Percentiles rank a stretch among this genome's conserved stretches.
Evolutionary conservation across 2,797 vertebrate species (phyloP).

Genomic region (Buphagus erythrorhynchus): DNA sequence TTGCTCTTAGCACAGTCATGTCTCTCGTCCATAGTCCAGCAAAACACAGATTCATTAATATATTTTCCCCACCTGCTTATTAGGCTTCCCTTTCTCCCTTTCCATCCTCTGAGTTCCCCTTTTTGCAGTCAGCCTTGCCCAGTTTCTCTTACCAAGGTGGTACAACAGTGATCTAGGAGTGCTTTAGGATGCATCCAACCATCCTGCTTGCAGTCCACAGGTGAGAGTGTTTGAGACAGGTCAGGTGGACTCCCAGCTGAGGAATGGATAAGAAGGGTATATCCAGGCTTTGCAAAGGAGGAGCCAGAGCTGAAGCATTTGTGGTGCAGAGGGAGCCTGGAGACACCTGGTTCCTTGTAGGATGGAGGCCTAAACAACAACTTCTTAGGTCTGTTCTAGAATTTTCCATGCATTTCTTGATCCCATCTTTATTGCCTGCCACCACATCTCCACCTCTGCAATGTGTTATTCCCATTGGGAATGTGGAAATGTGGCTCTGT

Average conservation of each 20-base stretch:
- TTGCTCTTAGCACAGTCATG: not conserved
- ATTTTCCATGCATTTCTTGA: not conserved
- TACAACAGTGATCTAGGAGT: not conserved
- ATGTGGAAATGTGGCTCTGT: not conserved
- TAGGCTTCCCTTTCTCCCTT: not conserved
- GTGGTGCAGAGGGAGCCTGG: not conserved
- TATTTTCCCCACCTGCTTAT: not conserved
- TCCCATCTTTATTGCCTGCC: not conserved
- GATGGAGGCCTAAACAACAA: not conserved
- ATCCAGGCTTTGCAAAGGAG: not conserved
- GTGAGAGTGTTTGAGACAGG: not conserved
- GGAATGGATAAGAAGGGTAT: not conserved
- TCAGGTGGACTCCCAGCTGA: not conserved
- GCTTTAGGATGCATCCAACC: not conserved
- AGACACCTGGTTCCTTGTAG: not conserved
- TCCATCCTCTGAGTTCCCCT: rapidly evolving
- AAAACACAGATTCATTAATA: not conserved
- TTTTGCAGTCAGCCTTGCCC: not conserved
- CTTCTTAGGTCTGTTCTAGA: not conserved
- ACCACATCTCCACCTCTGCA: not conserved
- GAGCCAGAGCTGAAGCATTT: not conserved
- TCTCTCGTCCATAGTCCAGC: not conserved
- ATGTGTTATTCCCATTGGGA: not conserved
- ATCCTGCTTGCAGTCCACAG: not conserved
- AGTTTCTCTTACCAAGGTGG: not conserved